Percentiles rank a stretch among this genome's conserved stretches.
Conservation (phyloP, 1,140 invertebrate species). For the Drosophila carrolli region DNA sequence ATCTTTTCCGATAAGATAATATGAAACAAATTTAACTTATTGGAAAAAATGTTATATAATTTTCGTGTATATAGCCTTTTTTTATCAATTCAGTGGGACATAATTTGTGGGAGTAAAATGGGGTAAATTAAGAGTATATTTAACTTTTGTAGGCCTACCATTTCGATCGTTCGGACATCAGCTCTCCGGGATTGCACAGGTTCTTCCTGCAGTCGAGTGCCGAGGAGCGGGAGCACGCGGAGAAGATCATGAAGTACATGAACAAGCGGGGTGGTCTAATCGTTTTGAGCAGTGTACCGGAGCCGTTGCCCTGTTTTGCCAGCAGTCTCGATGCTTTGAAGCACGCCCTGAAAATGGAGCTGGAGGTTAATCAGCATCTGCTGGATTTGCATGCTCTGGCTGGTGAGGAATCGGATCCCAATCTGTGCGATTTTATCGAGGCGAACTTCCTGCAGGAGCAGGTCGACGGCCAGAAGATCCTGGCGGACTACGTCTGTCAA, state of each 20-base stretch:
- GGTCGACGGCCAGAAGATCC: slow-evolving; percentile 90
- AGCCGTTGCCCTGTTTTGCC: slow-evolving; percentile 88
- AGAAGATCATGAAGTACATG: slow-evolving; percentile 91
- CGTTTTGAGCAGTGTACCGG: slow-evolving; percentile 85
- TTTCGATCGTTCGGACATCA: slow-evolving; percentile 93
- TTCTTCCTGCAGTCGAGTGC: slow-evolving; percentile 90
- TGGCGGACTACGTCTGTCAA: slow-evolving; percentile 90
- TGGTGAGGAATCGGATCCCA: slow-evolving; percentile 88
- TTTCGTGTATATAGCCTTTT: no score
- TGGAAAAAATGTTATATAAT: no score
- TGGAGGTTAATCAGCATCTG: slow-evolving; percentile 91
- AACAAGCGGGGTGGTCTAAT: slow-evolving; percentile 92
- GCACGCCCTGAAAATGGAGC: slow-evolving; percentile 91
- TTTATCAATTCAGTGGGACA: no score
- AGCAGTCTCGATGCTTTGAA: slow-evolving; percentile 89
- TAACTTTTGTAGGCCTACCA: slow-evolving; percentile 87
- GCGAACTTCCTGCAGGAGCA: slow-evolving; percentile 90
- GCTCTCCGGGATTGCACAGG: slow-evolving; percentile 88
- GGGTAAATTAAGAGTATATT: no score
- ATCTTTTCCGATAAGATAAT: no score
- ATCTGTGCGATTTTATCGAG: slow-evolving; percentile 90
- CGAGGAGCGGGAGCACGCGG: slow-evolving; percentile 92
- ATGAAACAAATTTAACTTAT: no score
- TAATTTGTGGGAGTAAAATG: no score
- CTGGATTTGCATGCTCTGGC: slow-evolving; percentile 89